Conservation (phyloP, 2,113 vertebrate genomes). For the Rhynchomys soricoides region DNA sequence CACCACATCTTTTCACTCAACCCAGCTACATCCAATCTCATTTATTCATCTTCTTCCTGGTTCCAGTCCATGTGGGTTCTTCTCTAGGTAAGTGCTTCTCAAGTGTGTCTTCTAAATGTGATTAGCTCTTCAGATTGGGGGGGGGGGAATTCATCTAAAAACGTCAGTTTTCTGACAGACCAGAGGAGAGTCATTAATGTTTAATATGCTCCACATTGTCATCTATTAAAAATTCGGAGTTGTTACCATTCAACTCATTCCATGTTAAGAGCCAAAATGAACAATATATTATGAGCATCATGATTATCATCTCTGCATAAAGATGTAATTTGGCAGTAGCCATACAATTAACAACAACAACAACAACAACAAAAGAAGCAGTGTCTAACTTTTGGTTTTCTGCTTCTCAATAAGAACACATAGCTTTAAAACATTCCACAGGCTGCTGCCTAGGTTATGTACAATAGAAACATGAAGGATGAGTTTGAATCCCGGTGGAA, state of each 20-base stretch:
- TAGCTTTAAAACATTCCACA: background rate
- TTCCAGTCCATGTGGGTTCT: background rate
- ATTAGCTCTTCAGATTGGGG: background rate
- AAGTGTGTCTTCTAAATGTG: background rate
- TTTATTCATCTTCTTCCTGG: background rate
- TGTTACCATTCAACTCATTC: background rate
- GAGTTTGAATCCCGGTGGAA: conserved; percentile 31
- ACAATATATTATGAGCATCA: background rate
- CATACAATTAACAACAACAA: background rate
- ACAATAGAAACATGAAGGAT: background rate
- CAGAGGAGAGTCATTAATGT: background rate
- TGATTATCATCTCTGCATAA: background rate
- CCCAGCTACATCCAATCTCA: background rate
- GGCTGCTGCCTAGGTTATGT: background rate
- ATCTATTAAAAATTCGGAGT: background rate
- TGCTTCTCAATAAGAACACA: background rate
- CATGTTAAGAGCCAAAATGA: background rate
- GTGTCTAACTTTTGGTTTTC: background rate
- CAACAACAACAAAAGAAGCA: background rate
- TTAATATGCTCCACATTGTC: background rate
- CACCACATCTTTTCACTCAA: background rate
- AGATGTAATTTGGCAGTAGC: background rate
- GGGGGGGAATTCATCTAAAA: background rate
- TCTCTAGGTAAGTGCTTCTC: background rate
- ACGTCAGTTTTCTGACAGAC: background rate